phyloP scores from a whole-genome alignment of 2,888 invertebrate species.

The Polydrusus cervinus region DNA sequence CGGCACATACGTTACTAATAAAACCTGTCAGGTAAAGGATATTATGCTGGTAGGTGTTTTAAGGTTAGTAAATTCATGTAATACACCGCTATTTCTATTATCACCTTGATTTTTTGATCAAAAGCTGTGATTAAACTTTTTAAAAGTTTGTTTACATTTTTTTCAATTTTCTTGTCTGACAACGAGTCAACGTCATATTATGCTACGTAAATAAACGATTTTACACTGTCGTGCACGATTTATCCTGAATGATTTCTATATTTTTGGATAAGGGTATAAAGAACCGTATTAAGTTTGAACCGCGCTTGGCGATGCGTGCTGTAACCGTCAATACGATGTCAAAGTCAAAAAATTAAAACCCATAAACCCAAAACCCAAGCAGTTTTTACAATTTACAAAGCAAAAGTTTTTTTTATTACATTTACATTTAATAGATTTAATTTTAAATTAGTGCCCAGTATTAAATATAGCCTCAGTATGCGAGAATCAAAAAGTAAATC shows the following conservation, averaged over 20 bases:
- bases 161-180: neutral
- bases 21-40: neutral
- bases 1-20: conserved; percentile 14
- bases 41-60: neutral
- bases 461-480: neutral
- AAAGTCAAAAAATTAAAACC: conserved; percentile 11
- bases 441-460: neutral
- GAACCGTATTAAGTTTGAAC: no score
- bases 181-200: neutral
- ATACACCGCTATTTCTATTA: neutral
- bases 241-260: no score
- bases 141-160: conserved; percentile 24
- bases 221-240: no score
- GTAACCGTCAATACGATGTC: no score
- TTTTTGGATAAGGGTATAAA: no score
- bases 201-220: no score
- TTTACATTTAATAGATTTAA: neutral
- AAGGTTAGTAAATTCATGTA: neutral
- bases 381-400: neutral
- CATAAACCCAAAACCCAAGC: neutral
- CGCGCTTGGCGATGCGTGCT: no score
- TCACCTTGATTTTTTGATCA: conserved; percentile 6
- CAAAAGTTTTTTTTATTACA: neutral
- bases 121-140: conserved; percentile 5
- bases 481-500: conserved; percentile 21